Percentiles rank a stretch among this genome's conserved stretches.
phyloP scores from a whole-genome alignment of 1,140 invertebrate genomes.

The Mamestra configurata region DNA sequence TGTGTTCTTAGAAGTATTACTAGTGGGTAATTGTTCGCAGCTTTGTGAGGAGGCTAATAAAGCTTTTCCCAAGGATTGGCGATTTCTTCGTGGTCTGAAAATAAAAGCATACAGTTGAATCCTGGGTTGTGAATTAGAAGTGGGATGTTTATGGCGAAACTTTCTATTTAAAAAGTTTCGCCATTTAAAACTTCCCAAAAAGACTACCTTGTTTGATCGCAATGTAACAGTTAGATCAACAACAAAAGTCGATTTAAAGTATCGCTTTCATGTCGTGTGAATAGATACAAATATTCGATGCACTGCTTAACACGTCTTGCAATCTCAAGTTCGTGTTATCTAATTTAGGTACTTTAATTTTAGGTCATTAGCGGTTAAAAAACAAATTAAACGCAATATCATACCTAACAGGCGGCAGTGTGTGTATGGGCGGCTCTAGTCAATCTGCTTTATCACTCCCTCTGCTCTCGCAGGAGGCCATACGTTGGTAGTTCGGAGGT shows the following conservation, averaged over 20 bases:
- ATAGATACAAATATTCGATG: no score
- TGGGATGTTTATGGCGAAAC: no score
- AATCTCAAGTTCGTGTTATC: background rate
- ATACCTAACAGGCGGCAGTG: slow-evolving; percentile 86
- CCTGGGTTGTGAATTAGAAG: background rate
- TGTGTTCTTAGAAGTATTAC: slow-evolving; percentile 74
- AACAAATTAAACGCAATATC: slow-evolving; percentile 21
- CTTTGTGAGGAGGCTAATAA: slow-evolving; percentile 87
- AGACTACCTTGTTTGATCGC: no score
- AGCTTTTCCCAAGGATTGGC: slow-evolving; percentile 79
- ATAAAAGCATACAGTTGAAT: slow-evolving; percentile 2
- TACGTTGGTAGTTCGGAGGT: slow-evolving; percentile 93
- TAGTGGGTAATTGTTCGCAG: slow-evolving; percentile 89
- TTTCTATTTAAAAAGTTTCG: no score
- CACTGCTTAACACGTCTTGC: no score
- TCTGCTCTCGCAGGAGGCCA: slow-evolving; percentile 94
- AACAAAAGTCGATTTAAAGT: no score
- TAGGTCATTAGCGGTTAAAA: background rate
- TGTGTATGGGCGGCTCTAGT: slow-evolving; percentile 91
- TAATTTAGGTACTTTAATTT: no score
- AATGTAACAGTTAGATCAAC: background rate
- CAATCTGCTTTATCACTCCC: slow-evolving; percentile 93
- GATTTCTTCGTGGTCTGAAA: slow-evolving; percentile 81
- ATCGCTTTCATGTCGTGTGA: no score
- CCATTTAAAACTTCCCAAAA: no score